Evolutionary conservation across 2,797 vertebrate genomes (phyloP).

Genomic region (Pachyuromys duprasi): DNA sequence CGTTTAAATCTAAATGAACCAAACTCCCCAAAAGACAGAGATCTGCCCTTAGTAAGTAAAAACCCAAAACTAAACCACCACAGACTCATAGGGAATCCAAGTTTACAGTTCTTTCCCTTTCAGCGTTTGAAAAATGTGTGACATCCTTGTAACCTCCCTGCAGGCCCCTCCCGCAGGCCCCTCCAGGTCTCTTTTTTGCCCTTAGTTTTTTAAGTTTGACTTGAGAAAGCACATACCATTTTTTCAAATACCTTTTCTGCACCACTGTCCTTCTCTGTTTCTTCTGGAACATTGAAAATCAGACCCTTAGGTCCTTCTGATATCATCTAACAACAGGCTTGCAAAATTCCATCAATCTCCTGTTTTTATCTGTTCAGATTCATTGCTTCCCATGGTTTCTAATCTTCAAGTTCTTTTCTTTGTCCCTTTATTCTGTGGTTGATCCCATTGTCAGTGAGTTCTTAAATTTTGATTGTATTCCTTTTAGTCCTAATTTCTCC

Average conservation of each 20-base stretch:
- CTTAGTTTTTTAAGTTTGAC: background rate
- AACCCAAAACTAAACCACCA: background rate
- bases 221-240: background rate
- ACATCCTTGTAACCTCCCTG: background rate
- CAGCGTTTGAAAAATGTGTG: background rate
- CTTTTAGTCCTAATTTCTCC: background rate
- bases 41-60: background rate
- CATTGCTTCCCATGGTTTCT: background rate
- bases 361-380: background rate
- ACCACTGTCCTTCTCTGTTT: background rate
- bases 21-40: background rate
- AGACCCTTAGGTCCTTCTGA: background rate
- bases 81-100: background rate
- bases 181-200: background rate
- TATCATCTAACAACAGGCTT: background rate
- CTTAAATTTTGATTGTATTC: background rate
- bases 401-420: background rate
- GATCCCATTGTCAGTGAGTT: background rate
- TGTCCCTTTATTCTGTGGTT: background rate
- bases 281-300: background rate
- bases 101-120: background rate
- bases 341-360: background rate
- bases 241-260: background rate
- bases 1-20: conserved; percentile 1
- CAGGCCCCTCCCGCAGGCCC: too few species aligned